Base-by-base conservation (phyloP, 2,888 invertebrate species). In the Plebejus anna region DNA sequence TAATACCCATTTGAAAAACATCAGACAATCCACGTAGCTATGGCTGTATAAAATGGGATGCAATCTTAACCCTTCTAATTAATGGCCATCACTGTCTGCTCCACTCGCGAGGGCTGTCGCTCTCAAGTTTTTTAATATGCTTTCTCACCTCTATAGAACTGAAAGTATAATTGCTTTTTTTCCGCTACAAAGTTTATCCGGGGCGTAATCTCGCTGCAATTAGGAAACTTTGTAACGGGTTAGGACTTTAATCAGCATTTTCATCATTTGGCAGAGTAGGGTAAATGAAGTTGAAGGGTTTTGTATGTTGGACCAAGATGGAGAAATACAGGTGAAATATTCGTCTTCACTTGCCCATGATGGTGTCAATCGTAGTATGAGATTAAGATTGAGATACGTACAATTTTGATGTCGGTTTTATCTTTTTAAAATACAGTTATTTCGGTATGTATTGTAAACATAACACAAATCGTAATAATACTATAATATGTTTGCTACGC, bases 41-140 rank as follows among this genome's bases (percentile, higher is more conserved):
- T 66, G 32, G 66, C 32, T 66, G 66, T 66, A 66, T 66, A 73
- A 51, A 73, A 55, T 28, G 51, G 72, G 72, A 72, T 72, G 72
- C 55, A 72, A 42, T 76, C 89, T 86, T 90, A 91, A 90, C 92
- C 92, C 92, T 93, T 91, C 91, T 94, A 94, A 94, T 94, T 92
- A 94, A 93, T 93, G 88, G 92, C 90, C 93, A 92, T 93, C 93
- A 93, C 88, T 93, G 93, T 93, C 93, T 93, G 86, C 89, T 83
- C 87, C 92, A 93, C 88, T 89, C 90, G 87, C 85, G 87, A 88
- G 89, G 90, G 89, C 86, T 89, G 90, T 88, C 89, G 89, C 89
- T 90, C 91, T 91, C 90, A 91, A 91, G 90, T 91, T 92, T 92
- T 92, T 92, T 92, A 92, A 91, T 92, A 92, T 91, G 92, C 91